These are phyloP conservation scores for Stegana nigrithorax DNA, from an alignment of 2,888 invertebrate species.

Conservation along the genomic window DNA sequence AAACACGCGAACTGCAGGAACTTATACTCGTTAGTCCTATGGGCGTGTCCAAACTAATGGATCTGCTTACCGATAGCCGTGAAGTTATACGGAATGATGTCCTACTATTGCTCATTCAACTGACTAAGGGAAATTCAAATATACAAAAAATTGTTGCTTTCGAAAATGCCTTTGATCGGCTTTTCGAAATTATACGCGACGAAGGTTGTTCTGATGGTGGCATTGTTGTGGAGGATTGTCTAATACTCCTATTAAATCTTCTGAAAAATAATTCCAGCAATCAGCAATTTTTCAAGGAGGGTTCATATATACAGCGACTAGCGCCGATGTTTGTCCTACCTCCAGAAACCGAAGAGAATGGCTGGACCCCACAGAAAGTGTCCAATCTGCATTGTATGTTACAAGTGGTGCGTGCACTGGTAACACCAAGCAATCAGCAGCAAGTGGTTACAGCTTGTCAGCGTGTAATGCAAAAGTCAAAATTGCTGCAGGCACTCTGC, in stretches of 20 bases:
- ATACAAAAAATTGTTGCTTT: constrained; percentile 99
- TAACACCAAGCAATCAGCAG: constrained; percentile 92
- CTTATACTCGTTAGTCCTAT: constrained; percentile 90
- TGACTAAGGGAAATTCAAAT: constrained; percentile 90
- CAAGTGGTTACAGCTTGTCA: constrained; percentile 87
- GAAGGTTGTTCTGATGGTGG: constrained; percentile 96
- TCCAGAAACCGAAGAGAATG: constrained; percentile 77
- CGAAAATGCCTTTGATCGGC: constrained; percentile 96
- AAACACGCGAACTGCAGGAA: constrained; percentile 88
- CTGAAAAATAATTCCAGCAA: constrained; percentile 96
- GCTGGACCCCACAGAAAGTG: constrained; percentile 94
- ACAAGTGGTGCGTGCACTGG: constrained; percentile 89
- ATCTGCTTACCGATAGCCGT: constrained; percentile 90
- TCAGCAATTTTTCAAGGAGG: constrained; percentile 98
- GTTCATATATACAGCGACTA: constrained; percentile 91
- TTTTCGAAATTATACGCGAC: constrained; percentile 91
- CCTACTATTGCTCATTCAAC: constrained; percentile 86
- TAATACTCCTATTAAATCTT: constrained; percentile 91
- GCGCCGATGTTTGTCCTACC: constrained; percentile 88
- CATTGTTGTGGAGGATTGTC: constrained; percentile 98
- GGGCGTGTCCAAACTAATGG: constrained; percentile 98
- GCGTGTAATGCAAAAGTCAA: constrained; percentile 86
- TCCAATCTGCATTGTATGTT: constrained; percentile 94
- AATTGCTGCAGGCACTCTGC: constrained; percentile 84
- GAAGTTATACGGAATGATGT: constrained; percentile 97